Percentiles rank a stretch among this genome's conserved stretches.
These are phyloP conservation scores for Cosmopolites sordidus DNA, from an alignment of 2,888 invertebrate genomes.

Conservation along the genomic window DNA sequence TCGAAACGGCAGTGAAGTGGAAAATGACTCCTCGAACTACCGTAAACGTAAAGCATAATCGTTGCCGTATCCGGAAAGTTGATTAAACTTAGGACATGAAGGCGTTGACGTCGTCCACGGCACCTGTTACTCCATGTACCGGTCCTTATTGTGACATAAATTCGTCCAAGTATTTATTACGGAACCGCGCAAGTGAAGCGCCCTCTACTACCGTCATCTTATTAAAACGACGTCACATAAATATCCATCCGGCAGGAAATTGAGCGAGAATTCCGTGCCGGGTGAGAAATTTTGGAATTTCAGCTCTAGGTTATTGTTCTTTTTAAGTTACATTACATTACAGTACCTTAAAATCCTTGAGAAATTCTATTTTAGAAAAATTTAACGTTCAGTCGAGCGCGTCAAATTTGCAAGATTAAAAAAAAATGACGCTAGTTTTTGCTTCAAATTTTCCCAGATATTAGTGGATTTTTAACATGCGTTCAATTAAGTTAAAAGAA, in stretches of 20 bases:
- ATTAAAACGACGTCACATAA: conserved; percentile 1
- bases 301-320: too few species aligned
- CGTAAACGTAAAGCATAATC: neutral
- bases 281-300: too few species aligned
- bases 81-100: neutral
- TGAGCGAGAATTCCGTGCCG: neutral
- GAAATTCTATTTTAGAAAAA: too few species aligned
- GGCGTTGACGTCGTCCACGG: neutral
- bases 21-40: neutral
- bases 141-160: conserved; percentile 12
- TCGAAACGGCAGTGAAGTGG: too few species aligned
- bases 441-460: too few species aligned
- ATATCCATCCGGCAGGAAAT: neutral
- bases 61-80: neutral
- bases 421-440: too few species aligned
- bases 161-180: conserved; percentile 11
- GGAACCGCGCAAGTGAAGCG: neutral
- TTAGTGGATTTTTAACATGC: too few species aligned
- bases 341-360: too few species aligned
- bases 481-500: too few species aligned
- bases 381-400: too few species aligned
- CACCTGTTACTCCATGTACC: conserved; percentile 12
- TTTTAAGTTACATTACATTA: too few species aligned
- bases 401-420: too few species aligned
- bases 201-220: neutral